Evolutionary conservation across 1,140 invertebrate species (phyloP), one percentile per base, ranked within the genome.

Genomic region (Diorhabda sublineata): DNA sequence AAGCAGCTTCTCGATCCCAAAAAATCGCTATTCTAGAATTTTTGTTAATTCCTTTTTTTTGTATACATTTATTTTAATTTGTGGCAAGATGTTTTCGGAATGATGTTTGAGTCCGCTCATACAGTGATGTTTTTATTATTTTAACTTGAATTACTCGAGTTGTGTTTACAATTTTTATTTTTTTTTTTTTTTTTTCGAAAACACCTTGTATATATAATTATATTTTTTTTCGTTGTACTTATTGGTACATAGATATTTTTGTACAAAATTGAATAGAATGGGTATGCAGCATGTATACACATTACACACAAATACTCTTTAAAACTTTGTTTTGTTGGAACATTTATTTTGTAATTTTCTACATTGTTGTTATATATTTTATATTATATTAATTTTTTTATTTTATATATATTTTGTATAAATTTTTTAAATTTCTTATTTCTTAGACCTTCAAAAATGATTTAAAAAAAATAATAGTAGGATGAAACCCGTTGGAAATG

Each of bases 1-100:
- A 44, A 9, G 45, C 43, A 42, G 44, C 42, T 44, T 62, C 11
- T 62, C 11, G 44, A 62, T 43, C 44, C 6, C 26, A n/a, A 26
- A 26, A 26, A 26, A 26, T 26, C 44, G 64, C 64, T 65, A 65
- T 58, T 65, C 58, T 65, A 65, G 64, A 57, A 9, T 65, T 65
- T 63, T n/a, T 63, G 45, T 63, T 61, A 58, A 45, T 67, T 60
- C 7, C 57, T 66, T 60, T 64, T 45, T 42, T 57, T 64, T 67
- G 57, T 67, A 67, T 67, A 45, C 41, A 60, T 56, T 68, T 26
- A 26, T 64, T 64, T 56, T 64, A 26, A 5, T 64, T 45, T 64
- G 45, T 41, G 6, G 45, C 45, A 42, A 43, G 3, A 45, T 52
- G 43, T 9, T 47, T 41, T 64, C 26, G 11, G 8, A 64, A 26